Conservation (phyloP, 2,797 vertebrate species). For the Pangasius macronema region DNA sequence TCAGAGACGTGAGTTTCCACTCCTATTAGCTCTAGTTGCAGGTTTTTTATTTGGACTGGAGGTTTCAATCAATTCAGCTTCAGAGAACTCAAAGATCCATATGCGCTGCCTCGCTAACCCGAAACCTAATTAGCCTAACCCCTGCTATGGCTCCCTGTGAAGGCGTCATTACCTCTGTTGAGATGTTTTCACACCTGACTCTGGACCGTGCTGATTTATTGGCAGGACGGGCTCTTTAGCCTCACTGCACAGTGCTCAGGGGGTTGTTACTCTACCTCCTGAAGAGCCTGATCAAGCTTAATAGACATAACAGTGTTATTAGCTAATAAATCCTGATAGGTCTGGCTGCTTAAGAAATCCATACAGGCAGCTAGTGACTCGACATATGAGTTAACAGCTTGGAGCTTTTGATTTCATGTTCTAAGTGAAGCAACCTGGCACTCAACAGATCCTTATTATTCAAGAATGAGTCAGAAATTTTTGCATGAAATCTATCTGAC, state of each 20-base stretch:
- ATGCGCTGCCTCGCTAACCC: slow-evolving; percentile 17
- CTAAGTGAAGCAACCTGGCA: neutral
- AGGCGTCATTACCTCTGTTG: slow-evolving; percentile 44
- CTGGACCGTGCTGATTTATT: slow-evolving; percentile 58
- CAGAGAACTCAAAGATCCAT: slow-evolving; percentile 20
- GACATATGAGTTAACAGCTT: neutral
- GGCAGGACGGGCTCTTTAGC: slow-evolving; percentile 57
- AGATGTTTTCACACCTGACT: slow-evolving; percentile 55
- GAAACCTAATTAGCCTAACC: slow-evolving; percentile 61
- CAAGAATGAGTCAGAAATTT: neutral
- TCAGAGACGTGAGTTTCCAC: neutral
- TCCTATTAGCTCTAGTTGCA: slow-evolving; percentile 19
- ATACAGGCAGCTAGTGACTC: slow-evolving; percentile 50
- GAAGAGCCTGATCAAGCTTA: slow-evolving; percentile 62
- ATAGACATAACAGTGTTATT: slow-evolving; percentile 71
- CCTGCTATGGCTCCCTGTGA: slow-evolving; percentile 50
- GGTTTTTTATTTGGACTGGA: slow-evolving; percentile 26
- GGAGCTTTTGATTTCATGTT: neutral
- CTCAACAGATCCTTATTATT: neutral
- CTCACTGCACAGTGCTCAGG: slow-evolving; percentile 52
- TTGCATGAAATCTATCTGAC: neutral
- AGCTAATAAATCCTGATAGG: slow-evolving; percentile 74
- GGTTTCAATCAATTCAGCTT: slow-evolving; percentile 36
- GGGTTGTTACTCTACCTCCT: slow-evolving; percentile 55
- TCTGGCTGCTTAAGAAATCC: slow-evolving; percentile 65